Conservation (phyloP, 2,797 vertebrate genomes). For the Lacerta bilineata region DNA sequence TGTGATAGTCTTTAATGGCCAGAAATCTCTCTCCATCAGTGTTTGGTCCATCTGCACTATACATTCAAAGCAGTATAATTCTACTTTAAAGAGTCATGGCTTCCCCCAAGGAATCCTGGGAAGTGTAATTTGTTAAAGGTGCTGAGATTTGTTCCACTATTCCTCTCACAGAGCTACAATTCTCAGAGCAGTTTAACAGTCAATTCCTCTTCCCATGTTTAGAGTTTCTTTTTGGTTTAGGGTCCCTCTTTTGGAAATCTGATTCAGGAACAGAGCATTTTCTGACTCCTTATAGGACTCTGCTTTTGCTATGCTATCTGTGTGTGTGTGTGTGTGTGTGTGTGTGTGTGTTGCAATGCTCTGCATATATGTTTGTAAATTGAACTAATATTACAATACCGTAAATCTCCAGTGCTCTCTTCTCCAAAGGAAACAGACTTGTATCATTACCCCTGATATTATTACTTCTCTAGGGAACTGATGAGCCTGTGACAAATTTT, state of each 20-base stretch:
- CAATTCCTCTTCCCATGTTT: no score
- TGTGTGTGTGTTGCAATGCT: background rate
- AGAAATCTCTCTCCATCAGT: background rate
- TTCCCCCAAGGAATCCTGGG: no score
- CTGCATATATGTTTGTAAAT: background rate
- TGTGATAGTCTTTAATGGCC: background rate
- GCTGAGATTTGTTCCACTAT: no score
- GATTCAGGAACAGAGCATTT: background rate
- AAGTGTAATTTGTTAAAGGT: no score
- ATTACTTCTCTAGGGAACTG: background rate
- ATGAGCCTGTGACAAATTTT: background rate
- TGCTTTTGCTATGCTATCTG: background rate
- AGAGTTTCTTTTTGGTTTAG: no score
- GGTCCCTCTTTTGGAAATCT: background rate
- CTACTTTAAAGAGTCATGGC: no score
- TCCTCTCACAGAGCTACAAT: no score
- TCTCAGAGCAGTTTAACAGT: no score
- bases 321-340: no score
- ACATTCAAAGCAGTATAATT: no score
- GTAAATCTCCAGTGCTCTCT: background rate
- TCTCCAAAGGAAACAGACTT: background rate
- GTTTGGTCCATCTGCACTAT: background rate
- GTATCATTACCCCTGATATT: background rate
- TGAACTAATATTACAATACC: background rate
- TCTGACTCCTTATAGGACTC: background rate